A percentile compares a stretch with the other conserved stretches of the same genome.
Conservation (phyloP, 2,797 vertebrate genomes). For the Lepus oiostolus region DNA sequence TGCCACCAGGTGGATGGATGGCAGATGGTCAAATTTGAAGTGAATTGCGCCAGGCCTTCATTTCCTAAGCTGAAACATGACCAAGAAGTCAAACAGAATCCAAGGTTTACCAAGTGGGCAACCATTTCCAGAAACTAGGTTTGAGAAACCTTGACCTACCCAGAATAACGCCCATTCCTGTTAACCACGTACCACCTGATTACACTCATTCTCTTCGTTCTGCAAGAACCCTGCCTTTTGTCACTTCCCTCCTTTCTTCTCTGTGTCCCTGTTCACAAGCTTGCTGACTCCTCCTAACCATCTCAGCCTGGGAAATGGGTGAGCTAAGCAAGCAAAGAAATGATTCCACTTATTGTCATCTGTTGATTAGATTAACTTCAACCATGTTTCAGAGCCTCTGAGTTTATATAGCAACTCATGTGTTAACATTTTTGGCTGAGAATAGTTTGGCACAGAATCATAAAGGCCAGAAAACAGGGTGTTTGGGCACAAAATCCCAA, state of each 20-base stretch:
- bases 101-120: neutral
- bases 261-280: neutral
- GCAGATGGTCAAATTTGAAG: neutral
- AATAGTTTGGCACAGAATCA: neutral
- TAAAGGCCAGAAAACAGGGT: neutral
- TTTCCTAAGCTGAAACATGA: constrained; percentile 8
- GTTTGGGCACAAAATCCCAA: neutral
- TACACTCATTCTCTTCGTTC: neutral
- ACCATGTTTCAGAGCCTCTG: neutral
- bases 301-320: neutral
- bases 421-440: neutral
- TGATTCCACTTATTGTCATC: constrained; percentile 33
- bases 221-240: neutral
- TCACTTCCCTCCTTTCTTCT: neutral
- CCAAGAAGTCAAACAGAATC: neutral
- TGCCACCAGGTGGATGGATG: neutral
- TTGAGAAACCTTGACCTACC: neutral
- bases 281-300: neutral
- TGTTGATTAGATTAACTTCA: constrained; percentile 52
- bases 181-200: neutral
- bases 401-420: neutral
- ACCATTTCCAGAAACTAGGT: neutral
- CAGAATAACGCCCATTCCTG: neutral
- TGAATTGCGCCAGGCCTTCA: neutral
- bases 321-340: constrained; percentile 38